Base-by-base conservation (phyloP, 2,113 vertebrate genomes). In the Melanocharis versteri region DNA sequence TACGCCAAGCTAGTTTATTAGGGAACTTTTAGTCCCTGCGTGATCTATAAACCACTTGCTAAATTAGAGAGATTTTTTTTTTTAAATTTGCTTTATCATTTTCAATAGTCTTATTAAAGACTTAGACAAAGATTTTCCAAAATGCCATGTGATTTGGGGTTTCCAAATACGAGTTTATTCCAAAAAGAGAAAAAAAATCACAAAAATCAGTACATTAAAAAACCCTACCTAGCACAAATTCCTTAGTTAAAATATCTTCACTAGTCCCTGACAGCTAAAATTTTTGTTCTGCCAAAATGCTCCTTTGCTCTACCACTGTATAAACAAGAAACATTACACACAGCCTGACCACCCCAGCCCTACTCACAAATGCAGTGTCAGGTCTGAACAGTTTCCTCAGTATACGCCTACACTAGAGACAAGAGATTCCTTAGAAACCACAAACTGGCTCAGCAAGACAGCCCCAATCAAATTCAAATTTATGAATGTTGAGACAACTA, bases 321-420 rank as follows among this genome's bases (percentile, higher is more conserved):
- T 16, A 85, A 89, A 58, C 33, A 78, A 75, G 68, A 65, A 81
- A 60, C 9, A 4, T 11, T 71, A 56, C 24, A 51, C 27, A 37
- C 12, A 64, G 57, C 39, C 37, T 82, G 28, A 81, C 21, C 31
- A 70, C 5, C 6, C 26, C 24, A 83, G 19, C 61, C 30, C 53
- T 76, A 23, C 24, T 76, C 62, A 79, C 42, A 91, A 95, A 83
- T 8, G 8, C 45, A 79, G 37, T 11, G 35, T 27, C 60, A 56
- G 33, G 47, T 22, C 31, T 40, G 53, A 89, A 58, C 3, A 14
- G 40, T 37, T 83, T 26, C 47, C 28, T 35, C 69, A 30, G 47
- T 2, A 0, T 6, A 61, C 0, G 1, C 31, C 22, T 56, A 33
- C 22, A 8, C 42, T 30, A 40, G n/a, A 58, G 39, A 69, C 48